Base-by-base conservation (phyloP, 2,888 invertebrate species). In the Lycia hirtaria region DNA sequence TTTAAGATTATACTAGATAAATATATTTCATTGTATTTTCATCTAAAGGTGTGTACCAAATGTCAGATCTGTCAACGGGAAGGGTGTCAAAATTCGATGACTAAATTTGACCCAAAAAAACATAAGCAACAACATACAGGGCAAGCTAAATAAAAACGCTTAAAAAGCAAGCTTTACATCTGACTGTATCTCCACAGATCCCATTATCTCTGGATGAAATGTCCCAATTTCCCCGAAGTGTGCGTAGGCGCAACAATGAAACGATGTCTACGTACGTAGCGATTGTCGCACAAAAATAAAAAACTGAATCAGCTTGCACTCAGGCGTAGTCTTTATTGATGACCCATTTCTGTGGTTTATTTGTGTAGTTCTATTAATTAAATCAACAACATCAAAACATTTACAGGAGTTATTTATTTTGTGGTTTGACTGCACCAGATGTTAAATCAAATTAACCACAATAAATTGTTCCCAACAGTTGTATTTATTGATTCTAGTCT, bases 231-330 rank as follows among this genome's bases (percentile, higher is more conserved):
- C 56, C 50, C 38, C 33, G 51, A 51, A 51, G 33, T n/a, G 6
- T 17, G 57, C 57, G 57, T 58, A 37, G 57, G 57, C 43, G 48
- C 57, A 32, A 48, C 52, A 53, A 58, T 58, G 48, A 38, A 52
- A 58, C 14, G 26, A 48, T 43, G 35, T 28, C 43, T 49, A 48
- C 22, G 28, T 24, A 30, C 52, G 15, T 9, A 17, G 9, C 14
- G 19, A 47, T 52, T 52, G 43, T 43, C 43, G 20, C 43, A 48
- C 40, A 32, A 32, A 57, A 52, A 57, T 48, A 57, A 52, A n/a
- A 19, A 19, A 3, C 3, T 57, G 57, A 58, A 33, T 58, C 57
- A 58, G 22, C 38, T 17, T 43, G 51, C 52, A 53, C 51, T 20
- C 32, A 24, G 32, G 43, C 33, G 32, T 22, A 50, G 10, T 4